Evolutionary conservation across 1,140 invertebrate species (phyloP).

Genomic region (Papilio machaon): DNA sequence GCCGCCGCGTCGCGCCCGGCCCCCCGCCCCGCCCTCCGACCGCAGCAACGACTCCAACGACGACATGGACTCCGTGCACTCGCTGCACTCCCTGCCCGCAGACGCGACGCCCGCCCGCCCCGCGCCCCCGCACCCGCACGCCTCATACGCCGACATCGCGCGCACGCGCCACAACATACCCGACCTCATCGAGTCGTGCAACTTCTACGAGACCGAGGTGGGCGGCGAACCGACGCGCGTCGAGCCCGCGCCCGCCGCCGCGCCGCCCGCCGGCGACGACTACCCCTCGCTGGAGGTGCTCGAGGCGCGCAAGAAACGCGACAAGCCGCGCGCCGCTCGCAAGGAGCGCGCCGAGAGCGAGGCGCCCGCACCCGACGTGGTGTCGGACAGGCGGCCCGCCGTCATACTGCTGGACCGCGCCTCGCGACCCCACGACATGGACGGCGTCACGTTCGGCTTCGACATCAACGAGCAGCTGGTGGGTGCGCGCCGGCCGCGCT

Average conservation of each 20-base stretch:
- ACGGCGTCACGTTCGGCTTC: conserved; percentile 86
- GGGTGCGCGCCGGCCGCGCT: conserved; percentile 56
- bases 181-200: conserved; percentile 79
- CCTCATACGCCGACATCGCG: conserved; percentile 89
- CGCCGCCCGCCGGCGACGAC: conserved; percentile 45
- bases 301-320: conserved; percentile 49
- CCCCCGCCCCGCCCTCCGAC: conserved; percentile 85
- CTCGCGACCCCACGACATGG: conserved; percentile 80
- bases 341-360: conserved; percentile 42
- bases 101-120: conserved; percentile 74
- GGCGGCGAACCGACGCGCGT: conserved; percentile 38
- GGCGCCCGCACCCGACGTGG: conserved; percentile 66
- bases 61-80: conserved; percentile 88
- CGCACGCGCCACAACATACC: conserved; percentile 82
- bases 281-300: conserved; percentile 63
- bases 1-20: conserved; percentile 63
- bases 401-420: conserved; percentile 85
- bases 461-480: conserved; percentile 86
- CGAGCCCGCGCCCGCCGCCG: conserved; percentile 46
- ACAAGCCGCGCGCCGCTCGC: conserved; percentile 39
- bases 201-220: conserved; percentile 68
- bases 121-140: conserved; percentile 77
- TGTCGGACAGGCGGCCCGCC: conserved; percentile 80
- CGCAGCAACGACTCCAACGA: conserved; percentile 88
- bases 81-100: conserved; percentile 87